Conservation (phyloP, 2,888 invertebrate genomes). For the Hirtodrosophila alboralis region DNA sequence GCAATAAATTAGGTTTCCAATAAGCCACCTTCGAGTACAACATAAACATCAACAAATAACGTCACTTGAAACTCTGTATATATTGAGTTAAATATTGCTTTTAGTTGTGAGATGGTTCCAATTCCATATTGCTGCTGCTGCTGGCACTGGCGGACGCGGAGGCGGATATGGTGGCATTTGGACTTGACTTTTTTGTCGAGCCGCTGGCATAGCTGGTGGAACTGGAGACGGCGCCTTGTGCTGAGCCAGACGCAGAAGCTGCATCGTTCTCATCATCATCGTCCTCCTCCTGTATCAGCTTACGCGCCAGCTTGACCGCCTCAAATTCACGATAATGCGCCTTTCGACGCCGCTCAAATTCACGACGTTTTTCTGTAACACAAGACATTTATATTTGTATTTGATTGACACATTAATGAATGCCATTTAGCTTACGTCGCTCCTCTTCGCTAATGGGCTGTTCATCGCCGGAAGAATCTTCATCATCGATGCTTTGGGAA, state of each 20-base stretch:
- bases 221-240: conserved; percentile 36
- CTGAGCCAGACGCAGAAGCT: conserved; percentile 44
- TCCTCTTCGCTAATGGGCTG: conserved; percentile 88
- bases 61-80: conserved; percentile 28
- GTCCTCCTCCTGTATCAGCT: conserved; percentile 95
- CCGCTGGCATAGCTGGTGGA: conserved; percentile 58
- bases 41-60: conserved; percentile 60
- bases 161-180: conserved; percentile 52
- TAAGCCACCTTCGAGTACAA: conserved; percentile 46
- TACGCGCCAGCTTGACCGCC: conserved; percentile 95
- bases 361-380: conserved; percentile 87
- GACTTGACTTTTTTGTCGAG: conserved; percentile 44
- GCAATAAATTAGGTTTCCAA: conserved; percentile 39
- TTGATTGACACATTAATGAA: background rate
- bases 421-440: conserved; percentile 83
- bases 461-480: conserved; percentile 86
- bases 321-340: conserved; percentile 99
- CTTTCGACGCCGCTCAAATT: conserved; percentile 97
- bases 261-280: conserved; percentile 87
- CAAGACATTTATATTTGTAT: background rate
- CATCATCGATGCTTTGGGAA: conserved; percentile 85
- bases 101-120: conserved; percentile 54
- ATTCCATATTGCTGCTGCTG: conserved; percentile 46
- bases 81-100: conserved; percentile 40
- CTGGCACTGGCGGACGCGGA: conserved; percentile 44